Base-by-base conservation (phyloP, 1,140 invertebrate genomes). In the Andrena cerasifolii region DNA sequence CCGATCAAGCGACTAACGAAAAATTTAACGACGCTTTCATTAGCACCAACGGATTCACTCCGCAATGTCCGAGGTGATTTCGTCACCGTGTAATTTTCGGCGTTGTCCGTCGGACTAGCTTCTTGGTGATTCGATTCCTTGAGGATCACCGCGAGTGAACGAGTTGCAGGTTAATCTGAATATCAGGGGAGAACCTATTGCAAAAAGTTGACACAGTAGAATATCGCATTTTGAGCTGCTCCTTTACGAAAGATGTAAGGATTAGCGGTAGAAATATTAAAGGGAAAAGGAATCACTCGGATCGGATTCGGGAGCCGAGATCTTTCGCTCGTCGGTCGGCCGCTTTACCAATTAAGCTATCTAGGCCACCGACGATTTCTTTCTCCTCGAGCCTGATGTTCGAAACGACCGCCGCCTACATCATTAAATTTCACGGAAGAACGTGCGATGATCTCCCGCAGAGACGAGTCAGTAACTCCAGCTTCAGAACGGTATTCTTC, bases 1-100 rank as follows among this genome's bases (percentile, higher is more conserved):
- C 36, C 21, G 49, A 75, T 67, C 62, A 62, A 36, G 45, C 58
- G 31, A 51, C 58, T 59, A 76, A 70, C 49, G 51, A 70, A 76
- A 59, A 43, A 31, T 70, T 70, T 68, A 47, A 51, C 63, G 63
- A 70, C 28, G 45, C 36, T 70, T 31, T 40, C 53, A 76, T 76
- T 70, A 67, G 36, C 62, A 40, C 1, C 24, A 1, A 16, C 26
- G 61, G 47, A 54, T 36, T 40, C 21, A 8, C 47, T 14, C 18
- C 8, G 16, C 28, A 31, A n/a, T n/a, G n/a, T n/a, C n/a, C n/a
- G n/a, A n/a, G n/a, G n/a, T n/a, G n/a, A n/a, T n/a, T n/a, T n/a
- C n/a, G n/a, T n/a, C n/a, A n/a, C n/a, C n/a, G n/a, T n/a, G n/a
- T n/a, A n/a, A n/a, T n/a, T n/a, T n/a, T n/a, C n/a, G n/a, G 36